Evolutionary conservation across 2,113 vertebrate species (phyloP), one percentile per base, ranked within the genome.

Genomic region (Spea multiplicata): DNA sequence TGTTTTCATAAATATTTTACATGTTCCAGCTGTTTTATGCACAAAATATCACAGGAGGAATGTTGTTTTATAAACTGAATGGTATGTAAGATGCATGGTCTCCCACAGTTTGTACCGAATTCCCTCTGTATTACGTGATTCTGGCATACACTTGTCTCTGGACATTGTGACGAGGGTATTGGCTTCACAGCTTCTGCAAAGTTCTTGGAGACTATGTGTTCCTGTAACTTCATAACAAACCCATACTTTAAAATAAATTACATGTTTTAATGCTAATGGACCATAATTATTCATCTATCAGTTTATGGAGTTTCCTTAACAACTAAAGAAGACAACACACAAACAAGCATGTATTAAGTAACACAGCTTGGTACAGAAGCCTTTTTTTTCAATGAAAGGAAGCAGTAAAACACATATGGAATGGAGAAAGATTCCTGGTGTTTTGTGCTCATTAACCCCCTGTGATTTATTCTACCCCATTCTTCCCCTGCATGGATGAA

Each of bases 401-500:
- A 30, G 4, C 8, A 62, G 12, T 61, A 0, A 45, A 76, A 1
- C 0, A 57, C 77, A 2, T 0, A 13, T 71, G 10, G 76, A 83
- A 77, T 67, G n/a, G 66, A 9, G 8, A 2, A 16, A 46, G 2
- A 16, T 10, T 14, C 46, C n/a, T 73, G 50, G 61, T 7, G 64
- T 67, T 73, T 7, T 59, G 14, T 68, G 44, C 46, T 78, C 45
- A 75, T n/a, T 7, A 81, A 0, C 4, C 6, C 16, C 5, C 0
- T n/a, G 67, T 4, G 73, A 76, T 52, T 57, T 68, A 78, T 5
- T 0, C 52, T 73, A 62, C 53, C 74, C 75, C 67, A 8, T 4
- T 75, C 59, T 67, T 79, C 72, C 55, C 71, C 72, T 83, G 83
- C 66, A 77, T 55, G 52, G 77, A 57, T 4, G 80, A 73, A 86